A percentile compares a stretch with the other conserved stretches of the same genome.
phyloP scores from a whole-genome alignment of 2,797 vertebrate genomes.

The Hemitrygon akajei region DNA sequence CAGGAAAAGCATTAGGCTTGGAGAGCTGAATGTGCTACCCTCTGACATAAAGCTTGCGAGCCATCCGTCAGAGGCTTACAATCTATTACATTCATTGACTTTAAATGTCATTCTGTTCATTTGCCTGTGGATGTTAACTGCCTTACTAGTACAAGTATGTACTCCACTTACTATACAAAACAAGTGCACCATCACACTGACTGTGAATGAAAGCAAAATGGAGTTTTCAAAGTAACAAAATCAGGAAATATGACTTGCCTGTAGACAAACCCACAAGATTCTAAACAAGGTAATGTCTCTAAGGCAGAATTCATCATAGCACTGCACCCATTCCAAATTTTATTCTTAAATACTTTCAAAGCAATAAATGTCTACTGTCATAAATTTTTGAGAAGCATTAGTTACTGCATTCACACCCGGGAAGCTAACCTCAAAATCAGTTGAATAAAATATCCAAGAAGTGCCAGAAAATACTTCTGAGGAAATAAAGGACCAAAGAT shows the following conservation, averaged over 20 bases:
- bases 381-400: not conserved
- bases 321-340: not conserved
- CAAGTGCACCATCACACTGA: not conserved
- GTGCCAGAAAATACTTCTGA: not conserved
- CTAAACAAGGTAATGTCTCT: not conserved
- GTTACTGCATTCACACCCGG: not conserved
- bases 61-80: not conserved
- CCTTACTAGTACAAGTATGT: not conserved
- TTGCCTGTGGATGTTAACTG: not conserved
- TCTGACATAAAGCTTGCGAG: not conserved
- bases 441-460: not conserved
- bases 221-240: not conserved
- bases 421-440: not conserved
- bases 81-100: not conserved
- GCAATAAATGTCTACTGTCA: not conserved
- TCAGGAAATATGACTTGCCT: not conserved
- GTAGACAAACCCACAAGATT: not conserved
- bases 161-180: not conserved
- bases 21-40: not conserved
- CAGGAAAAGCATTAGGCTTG: not conserved
- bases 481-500: not conserved
- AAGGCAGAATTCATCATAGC: not conserved
- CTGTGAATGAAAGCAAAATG: not conserved
- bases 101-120: not conserved
- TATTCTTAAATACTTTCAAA: not conserved